These are phyloP conservation scores for Lophura swinhoii DNA, from an alignment of 2,797 vertebrate species.

Conservation along the genomic window DNA sequence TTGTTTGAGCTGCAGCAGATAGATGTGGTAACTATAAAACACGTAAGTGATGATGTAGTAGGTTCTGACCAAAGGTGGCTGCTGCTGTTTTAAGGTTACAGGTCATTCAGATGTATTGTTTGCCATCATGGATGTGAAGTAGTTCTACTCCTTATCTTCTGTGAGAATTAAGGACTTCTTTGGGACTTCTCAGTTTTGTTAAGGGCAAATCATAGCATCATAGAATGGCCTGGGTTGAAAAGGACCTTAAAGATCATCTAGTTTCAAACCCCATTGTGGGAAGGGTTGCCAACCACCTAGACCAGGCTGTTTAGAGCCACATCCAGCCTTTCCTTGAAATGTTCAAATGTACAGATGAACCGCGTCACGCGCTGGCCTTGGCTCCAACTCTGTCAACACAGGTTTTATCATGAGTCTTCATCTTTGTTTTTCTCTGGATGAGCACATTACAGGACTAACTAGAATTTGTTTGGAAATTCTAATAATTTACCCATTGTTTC, in stretches of 20 bases:
- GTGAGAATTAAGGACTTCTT: not conserved
- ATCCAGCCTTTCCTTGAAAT: no score
- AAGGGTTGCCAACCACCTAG: no score
- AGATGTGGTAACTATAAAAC: not conserved
- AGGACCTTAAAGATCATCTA: no score
- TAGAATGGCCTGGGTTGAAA: no score
- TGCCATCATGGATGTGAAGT: not conserved
- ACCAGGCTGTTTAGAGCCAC: no score
- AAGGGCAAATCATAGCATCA: not conserved
- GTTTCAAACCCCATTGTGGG: no score
- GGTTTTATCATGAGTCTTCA: not conserved
- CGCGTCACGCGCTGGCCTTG: fast-evolving
- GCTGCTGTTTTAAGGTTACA: not conserved
- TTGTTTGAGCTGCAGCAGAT: not conserved
- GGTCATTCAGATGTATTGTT: not conserved
- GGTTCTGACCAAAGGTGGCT: not conserved
- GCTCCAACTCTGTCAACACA: not conserved
- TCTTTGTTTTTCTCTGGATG: not conserved
- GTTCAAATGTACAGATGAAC: not conserved
- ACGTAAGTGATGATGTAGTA: fast-evolving
- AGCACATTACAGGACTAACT: not conserved
- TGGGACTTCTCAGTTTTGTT: not conserved
- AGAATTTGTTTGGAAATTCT: not conserved
- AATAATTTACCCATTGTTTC: not conserved
- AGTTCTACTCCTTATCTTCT: not conserved